Evolutionary conservation across 2,888 invertebrate species (phyloP), one percentile per base, ranked within the genome.

Genomic region (Pyrrhosoma nymphula): DNA sequence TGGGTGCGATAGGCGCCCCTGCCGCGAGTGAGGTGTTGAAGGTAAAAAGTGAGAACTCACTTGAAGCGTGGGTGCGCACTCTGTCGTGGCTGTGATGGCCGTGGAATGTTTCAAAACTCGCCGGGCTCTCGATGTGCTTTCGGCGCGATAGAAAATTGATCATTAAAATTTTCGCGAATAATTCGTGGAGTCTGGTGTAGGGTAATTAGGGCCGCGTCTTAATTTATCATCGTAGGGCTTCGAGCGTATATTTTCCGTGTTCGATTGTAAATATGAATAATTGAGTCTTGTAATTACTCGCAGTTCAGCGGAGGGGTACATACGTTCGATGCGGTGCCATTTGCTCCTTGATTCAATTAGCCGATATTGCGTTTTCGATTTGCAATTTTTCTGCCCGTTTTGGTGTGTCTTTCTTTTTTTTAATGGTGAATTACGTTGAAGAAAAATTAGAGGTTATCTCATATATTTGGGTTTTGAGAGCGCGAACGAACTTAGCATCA

Each of bases 21-120:
- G 91, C 1, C 47, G 35, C 12, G 60, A 91, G 35, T 35, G 91
- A 60, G 60, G 60, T 91, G 60, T 91, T 39, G 20, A 63, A 63
- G 63, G 63, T 30, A 63, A 63, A 91, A n/a, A 63, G 93, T 47
- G 93, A 93, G 23, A 93, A 47, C 14, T 26, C n/a, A 47, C 16
- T 82, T 75, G 93, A 63, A 89, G 56, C n/a, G 47, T 55, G 56
- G 89, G 26, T 23, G 63, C 26, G 4, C 14, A 16, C 16, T 35
- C 69, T 26, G 4, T 10, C n/a, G 12, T 4, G 23, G 23, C 69
- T 47, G 47, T 47, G 47, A 69, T 69, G 23, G 47, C 47, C 23
- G 10, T n/a, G 23, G 23, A 69, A n/a, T 26, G n/a, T 69, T 47
- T 47, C 26, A n/a, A 69, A 69, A 26, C 69, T 69, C 26, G 12